Base-by-base conservation (phyloP, 1,140 invertebrate genomes). In the Hetaerina americana region DNA sequence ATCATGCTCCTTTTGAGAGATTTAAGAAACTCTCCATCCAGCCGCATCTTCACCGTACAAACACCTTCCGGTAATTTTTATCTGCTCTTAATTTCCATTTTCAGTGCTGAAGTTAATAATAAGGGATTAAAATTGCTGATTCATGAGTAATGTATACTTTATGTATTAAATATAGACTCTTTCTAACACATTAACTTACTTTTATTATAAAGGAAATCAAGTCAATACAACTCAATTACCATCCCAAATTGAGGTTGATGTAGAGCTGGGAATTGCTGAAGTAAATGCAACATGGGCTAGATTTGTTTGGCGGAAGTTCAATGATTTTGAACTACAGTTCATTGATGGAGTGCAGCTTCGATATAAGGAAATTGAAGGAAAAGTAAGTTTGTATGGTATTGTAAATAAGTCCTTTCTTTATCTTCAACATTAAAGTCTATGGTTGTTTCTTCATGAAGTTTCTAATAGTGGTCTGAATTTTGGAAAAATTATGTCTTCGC, bases 241-340 rank as follows among this genome's bases (percentile, higher is more conserved):
- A 0, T 85, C 87, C 2, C 83, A 87, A 74, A 88, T 91, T 69
- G 84, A 84, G 6, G 83, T 88, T 26, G 88, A 95, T 77, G 87
- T 92, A 0, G 87, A 90, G 72, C 78, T 95, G 5, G 84, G 85
- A 68, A 86, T 91, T 0, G 84, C 85, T 6, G 87, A 92, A 72
- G 87, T 91, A 0, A 93, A 93, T 75, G 86, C 91, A 8, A 92
- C 88, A 0, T 90, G 88, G 79, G 87, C 90, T 0, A 87, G 88
- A 68, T 82, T 95, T 0, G 86, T 84, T 29, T 96, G 94, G 94
- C 87, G 90, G 74, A 90, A 90, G 77, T 92, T 96, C 74, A 84
- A 85, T 0, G 88, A 91, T 68, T 87, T 90, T 24, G 93, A 95
- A 79, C 78, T 93, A 73, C 88, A 90, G 70, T 88, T 88, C 74